Conservation (phyloP, 2,113 vertebrate genomes). For the Macroglossus sobrinus region DNA sequence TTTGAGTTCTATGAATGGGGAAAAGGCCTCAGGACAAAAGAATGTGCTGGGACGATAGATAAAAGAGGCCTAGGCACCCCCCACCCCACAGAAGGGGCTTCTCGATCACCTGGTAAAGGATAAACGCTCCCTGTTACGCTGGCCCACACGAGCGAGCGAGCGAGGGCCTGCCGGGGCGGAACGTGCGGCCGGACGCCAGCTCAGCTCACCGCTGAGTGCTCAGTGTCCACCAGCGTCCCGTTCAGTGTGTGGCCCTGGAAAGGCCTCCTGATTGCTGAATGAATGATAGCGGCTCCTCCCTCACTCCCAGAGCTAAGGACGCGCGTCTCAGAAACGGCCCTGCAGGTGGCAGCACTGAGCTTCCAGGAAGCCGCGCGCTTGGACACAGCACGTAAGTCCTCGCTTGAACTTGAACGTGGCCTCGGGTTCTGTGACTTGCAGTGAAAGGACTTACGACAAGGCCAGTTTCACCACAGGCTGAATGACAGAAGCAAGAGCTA, state of each 20-base stretch:
- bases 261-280: neutral
- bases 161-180: neutral
- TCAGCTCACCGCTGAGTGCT: neutral
- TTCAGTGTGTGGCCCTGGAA: neutral
- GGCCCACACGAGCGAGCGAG: neutral
- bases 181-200: neutral
- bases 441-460: neutral
- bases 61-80: neutral
- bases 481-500: neutral
- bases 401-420: neutral
- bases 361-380: neutral
- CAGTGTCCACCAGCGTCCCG: neutral
- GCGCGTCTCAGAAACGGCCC: neutral
- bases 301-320: neutral
- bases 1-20: neutral
- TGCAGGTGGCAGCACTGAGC: slow-evolving; percentile 67
- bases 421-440: neutral
- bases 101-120: neutral
- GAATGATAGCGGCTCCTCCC: neutral
- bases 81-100: neutral
- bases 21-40: neutral
- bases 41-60: neutral
- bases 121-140: neutral
- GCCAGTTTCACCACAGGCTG: neutral
- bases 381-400: neutral